These are phyloP conservation scores for Danio aesculapii DNA, from an alignment of 2,797 vertebrate species.

Conservation along the genomic window DNA sequence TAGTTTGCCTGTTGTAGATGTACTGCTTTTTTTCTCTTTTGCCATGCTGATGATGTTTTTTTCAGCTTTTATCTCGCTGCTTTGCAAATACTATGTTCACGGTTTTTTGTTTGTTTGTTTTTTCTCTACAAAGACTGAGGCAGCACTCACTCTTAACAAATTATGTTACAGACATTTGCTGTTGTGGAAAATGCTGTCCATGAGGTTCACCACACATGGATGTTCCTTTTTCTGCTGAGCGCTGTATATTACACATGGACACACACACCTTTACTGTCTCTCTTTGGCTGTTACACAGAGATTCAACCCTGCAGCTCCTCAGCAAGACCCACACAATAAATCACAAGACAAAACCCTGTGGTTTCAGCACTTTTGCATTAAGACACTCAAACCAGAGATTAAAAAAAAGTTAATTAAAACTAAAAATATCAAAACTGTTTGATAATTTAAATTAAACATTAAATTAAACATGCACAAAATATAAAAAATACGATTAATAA, in stretches of 20 bases:
- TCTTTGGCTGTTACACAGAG: background rate
- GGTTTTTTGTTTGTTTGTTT: background rate
- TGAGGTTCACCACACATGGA: constrained; percentile 9
- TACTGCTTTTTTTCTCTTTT: background rate
- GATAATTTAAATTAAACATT: background rate
- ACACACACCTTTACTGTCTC: background rate
- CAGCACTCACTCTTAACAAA: constrained; percentile 26
- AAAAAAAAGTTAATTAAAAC: background rate
- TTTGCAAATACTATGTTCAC: background rate
- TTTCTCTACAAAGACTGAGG: background rate
- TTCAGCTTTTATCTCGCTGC: constrained; percentile 32
- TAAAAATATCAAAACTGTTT: background rate
- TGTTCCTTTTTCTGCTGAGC: constrained; percentile 34
- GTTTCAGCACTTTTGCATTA: background rate
- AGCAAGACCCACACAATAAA: constrained; percentile 21
- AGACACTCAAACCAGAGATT: background rate
- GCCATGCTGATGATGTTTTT: constrained; percentile 23
- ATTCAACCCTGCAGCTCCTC: background rate
- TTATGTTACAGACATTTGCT: constrained; percentile 28
- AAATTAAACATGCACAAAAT: background rate
- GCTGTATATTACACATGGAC: background rate
- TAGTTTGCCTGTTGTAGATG: background rate
- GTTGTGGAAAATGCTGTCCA: constrained; percentile 19
- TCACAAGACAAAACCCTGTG: background rate
- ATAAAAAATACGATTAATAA: too few relatives aligned